Conservation (phyloP, 2,797 vertebrate genomes). For the Octomys mimax region DNA sequence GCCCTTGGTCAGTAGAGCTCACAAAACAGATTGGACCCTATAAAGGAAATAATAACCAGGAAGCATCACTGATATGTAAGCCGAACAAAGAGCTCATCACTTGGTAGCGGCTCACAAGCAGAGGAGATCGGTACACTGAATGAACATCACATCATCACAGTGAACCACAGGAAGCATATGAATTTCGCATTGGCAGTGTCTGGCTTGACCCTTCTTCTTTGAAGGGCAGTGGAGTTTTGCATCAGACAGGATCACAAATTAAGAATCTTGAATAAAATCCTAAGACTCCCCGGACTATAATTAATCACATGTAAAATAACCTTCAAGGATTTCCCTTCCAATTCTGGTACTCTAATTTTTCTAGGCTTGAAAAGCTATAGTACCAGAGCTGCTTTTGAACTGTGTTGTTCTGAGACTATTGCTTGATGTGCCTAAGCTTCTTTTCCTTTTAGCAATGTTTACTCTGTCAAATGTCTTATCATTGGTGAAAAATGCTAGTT, state of each 20-base stretch:
- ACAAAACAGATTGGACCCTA: not conserved
- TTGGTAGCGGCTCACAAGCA: not conserved
- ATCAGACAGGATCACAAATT: conserved; percentile 39
- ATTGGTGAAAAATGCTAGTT: conserved; percentile 58
- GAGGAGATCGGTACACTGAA: not conserved
- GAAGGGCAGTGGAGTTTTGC: conserved; percentile 33
- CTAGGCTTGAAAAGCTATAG: not conserved
- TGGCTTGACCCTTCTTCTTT: conserved; percentile 16
- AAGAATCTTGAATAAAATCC: conserved; percentile 54
- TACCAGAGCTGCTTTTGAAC: conserved; percentile 38
- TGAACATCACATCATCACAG: not conserved
- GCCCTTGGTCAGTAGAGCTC: conserved; percentile 17
- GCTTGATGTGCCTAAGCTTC: conserved; percentile 44
- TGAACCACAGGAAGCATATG: not conserved
- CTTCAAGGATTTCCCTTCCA: conserved; percentile 39
- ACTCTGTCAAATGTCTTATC: conserved; percentile 27
- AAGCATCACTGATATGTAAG: not conserved
- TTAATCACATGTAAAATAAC: conserved; percentile 27
- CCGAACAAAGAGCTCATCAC: conserved; percentile 7
- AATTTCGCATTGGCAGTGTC: conserved; percentile 41
- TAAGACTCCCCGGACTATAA: conserved; percentile 44
- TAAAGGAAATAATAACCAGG: conserved; percentile 18
- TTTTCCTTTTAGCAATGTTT: conserved; percentile 55
- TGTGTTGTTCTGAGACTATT: conserved; percentile 39
- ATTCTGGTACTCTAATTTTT: conserved; percentile 47